phyloP scores from a whole-genome alignment of 1,140 invertebrate species.

The Drosophila quadrilineata region DNA sequence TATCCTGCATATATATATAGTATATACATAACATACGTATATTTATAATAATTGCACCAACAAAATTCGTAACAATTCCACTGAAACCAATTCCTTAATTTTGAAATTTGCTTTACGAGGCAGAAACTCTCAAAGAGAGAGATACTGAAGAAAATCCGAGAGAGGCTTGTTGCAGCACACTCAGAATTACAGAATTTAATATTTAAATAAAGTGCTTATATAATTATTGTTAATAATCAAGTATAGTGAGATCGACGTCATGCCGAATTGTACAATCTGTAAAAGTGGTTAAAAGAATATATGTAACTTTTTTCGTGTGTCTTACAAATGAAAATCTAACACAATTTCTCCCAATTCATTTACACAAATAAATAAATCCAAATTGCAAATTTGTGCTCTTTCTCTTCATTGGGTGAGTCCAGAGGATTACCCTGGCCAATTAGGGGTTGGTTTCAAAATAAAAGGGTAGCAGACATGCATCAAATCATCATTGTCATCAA shows the following conservation, averaged over 20 bases:
- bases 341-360: constrained; percentile 52
- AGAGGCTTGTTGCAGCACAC: constrained; percentile 40
- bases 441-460: too few relatives aligned
- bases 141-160: constrained; percentile 16
- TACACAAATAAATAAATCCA: too few relatives aligned
- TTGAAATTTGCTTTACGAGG: neutral
- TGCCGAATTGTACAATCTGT: constrained; percentile 25
- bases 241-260: constrained; percentile 25
- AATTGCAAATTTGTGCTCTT: too few relatives aligned
- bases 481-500: too few relatives aligned
- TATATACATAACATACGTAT: constrained; percentile 1
- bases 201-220: constrained; percentile 54
- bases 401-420: too few relatives aligned
- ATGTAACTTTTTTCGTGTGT: too few relatives aligned
- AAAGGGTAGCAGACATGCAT: too few relatives aligned
- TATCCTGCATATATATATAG: neutral
- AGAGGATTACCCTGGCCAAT: too few relatives aligned
- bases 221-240: too few relatives aligned
- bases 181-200: constrained; percentile 41
- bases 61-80: constrained; percentile 63
- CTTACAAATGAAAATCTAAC: constrained; percentile 53
- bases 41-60: constrained; percentile 41
- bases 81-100: constrained; percentile 16
- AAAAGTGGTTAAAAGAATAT: constrained; percentile 28
- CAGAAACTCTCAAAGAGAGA: neutral